phyloP scores from a whole-genome alignment of 1,140 invertebrate species.

The Pachypeltis micranthus region DNA sequence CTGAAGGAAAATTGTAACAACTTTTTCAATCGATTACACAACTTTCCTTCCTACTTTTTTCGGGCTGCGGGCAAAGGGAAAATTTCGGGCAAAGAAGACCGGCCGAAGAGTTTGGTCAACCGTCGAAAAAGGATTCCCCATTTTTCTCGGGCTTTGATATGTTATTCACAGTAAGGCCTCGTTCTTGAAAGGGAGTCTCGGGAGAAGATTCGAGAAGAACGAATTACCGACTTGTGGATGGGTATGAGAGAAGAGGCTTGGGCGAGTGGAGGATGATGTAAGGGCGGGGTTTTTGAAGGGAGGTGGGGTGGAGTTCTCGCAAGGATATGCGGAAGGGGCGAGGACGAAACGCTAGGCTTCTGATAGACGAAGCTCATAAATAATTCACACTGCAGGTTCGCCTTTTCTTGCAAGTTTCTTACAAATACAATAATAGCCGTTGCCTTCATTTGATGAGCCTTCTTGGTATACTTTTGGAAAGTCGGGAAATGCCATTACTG shows the following conservation, averaged over 20 bases:
- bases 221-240: not conserved
- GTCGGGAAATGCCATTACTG: conserved; percentile 9
- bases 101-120: too few species aligned
- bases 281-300: too few species aligned
- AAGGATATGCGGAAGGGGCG: not conserved
- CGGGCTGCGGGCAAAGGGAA: too few species aligned
- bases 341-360: not conserved
- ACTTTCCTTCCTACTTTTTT: too few species aligned
- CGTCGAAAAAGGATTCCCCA: too few species aligned
- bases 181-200: too few species aligned
- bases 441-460: conserved; percentile 4
- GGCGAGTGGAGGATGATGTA: too few species aligned
- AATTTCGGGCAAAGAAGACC: too few species aligned
- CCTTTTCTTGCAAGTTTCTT: conserved; percentile 8
- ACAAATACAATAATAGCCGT: conserved; percentile 6
- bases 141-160: not conserved
- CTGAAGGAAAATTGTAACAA: too few species aligned
- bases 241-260: too few species aligned
- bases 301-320: too few species aligned
- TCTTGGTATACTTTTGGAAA: not conserved
- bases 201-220: not conserved
- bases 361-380: conserved; percentile 6
- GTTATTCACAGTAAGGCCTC: not conserved
- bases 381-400: conserved; percentile 3
- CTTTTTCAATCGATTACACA: too few species aligned